phyloP scores from a whole-genome alignment of 2,797 vertebrate genomes.

The Botia almorhae region DNA sequence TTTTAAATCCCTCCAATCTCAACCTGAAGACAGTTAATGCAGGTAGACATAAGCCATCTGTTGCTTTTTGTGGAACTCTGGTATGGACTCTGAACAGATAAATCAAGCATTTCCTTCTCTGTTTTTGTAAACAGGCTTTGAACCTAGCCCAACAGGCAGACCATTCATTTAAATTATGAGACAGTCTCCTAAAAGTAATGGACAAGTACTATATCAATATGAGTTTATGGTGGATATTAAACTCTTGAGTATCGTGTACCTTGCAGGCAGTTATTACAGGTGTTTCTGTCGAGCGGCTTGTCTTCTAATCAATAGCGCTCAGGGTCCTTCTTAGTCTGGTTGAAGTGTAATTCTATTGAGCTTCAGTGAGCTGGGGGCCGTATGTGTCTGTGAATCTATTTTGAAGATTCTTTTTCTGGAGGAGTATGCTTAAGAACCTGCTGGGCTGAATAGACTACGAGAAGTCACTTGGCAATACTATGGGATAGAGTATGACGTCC shows the following conservation, averaged over 20 bases:
- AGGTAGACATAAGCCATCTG: neutral
- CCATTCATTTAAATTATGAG: neutral
- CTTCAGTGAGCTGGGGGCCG: neutral
- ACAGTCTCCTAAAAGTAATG: neutral
- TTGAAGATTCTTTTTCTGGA: constrained; percentile 1
- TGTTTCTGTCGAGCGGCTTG: neutral
- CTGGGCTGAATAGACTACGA: constrained; percentile 1
- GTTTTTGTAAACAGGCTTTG: neutral
- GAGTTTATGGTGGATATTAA: neutral
- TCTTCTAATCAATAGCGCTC: constrained; percentile 6
- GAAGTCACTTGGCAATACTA: constrained; percentile 1
- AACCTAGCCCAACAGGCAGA: neutral
- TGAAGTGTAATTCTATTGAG: constrained; percentile 13
- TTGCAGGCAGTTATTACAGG: constrained; percentile 17
- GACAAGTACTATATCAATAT: neutral
- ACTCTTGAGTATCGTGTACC: constrained; percentile 9
- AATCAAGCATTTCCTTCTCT: neutral
- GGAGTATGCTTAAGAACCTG: neutral
- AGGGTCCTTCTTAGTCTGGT: neutral
- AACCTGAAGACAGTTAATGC: too few species aligned
- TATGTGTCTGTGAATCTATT: neutral
- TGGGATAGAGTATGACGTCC: neutral
- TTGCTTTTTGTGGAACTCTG: neutral
- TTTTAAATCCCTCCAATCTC: too few species aligned
- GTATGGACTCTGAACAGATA: neutral